phyloP scores from a whole-genome alignment of 2,797 vertebrate genomes.

The Rhincodon typus region DNA sequence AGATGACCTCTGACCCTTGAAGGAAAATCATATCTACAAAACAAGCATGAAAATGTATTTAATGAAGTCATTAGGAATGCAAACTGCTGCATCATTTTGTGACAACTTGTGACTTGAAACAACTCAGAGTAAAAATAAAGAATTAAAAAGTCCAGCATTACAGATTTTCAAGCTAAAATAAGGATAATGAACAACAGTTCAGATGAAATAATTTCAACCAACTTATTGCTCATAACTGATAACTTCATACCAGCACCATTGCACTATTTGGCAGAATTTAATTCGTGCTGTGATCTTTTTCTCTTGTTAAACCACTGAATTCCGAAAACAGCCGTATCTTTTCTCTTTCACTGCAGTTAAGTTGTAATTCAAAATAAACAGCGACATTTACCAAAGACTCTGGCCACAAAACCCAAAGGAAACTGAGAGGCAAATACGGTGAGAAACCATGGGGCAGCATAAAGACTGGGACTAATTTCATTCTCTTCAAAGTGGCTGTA shows the following conservation, averaged over 20 bases:
- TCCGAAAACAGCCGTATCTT: background rate
- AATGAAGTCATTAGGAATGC: slow-evolving; percentile 41
- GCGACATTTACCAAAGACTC: slow-evolving; percentile 80
- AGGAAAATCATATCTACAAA: slow-evolving; percentile 88
- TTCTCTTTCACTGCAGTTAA: background rate
- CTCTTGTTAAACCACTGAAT: background rate
- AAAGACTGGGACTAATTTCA: slow-evolving; percentile 90
- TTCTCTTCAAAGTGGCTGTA: slow-evolving; percentile 84
- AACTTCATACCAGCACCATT: background rate
- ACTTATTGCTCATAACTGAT: background rate
- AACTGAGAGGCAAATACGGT: slow-evolving; percentile 93
- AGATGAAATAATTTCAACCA: background rate
- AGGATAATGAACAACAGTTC: background rate
- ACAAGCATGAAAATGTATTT: slow-evolving; percentile 44
- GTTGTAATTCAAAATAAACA: background rate
- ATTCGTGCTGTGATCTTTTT: background rate
- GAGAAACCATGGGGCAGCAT: slow-evolving; percentile 96
- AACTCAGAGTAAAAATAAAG: slow-evolving; percentile 9
- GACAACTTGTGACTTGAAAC: background rate
- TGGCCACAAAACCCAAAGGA: slow-evolving; percentile 87
- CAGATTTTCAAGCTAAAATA: no score
- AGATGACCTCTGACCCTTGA: slow-evolving; percentile 90
- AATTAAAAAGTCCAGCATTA: no score
- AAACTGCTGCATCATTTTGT: slow-evolving; percentile 33
- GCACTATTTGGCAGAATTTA: background rate